phyloP scores from a whole-genome alignment of 2,888 invertebrate species.

The Parnassius apollo region DNA sequence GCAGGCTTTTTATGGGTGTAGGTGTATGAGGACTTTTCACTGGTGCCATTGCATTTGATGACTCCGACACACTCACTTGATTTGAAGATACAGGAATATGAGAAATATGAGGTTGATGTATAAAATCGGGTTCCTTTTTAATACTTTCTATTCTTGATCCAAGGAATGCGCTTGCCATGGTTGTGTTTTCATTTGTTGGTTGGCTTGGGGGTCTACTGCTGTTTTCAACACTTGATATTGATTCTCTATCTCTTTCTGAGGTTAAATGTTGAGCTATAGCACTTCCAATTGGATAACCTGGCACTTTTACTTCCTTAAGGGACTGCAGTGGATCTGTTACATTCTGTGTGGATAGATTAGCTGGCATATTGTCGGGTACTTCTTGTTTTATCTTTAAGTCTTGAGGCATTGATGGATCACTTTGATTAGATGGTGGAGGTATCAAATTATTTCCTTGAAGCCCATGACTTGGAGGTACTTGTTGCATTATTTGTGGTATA shows the following conservation, averaged over 20 bases:
- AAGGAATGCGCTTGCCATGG: conserved; percentile 78
- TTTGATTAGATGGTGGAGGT: conserved; percentile 56
- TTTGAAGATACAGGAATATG: conserved; percentile 79
- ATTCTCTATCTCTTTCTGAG: conserved; percentile 74
- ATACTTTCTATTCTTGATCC: conserved; percentile 86
- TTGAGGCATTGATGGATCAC: conserved; percentile 73
- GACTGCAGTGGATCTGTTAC: conserved; percentile 87
- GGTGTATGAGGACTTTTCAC: conserved; percentile 79
- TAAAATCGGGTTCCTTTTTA: conserved; percentile 87
- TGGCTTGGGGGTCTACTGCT: conserved; percentile 73
- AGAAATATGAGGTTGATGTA: conserved; percentile 74
- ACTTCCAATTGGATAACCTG: conserved; percentile 84
- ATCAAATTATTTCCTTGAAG: conserved; percentile 56
- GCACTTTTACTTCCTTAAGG: conserved; percentile 89
- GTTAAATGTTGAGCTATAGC: conserved; percentile 73
- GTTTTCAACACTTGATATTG: conserved; percentile 72
- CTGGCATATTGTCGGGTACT: conserved; percentile 76
- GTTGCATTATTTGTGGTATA: conserved; percentile 66
- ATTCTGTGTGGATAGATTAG: conserved; percentile 75
- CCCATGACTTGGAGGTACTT: conserved; percentile 61
- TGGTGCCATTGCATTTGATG: conserved; percentile 75
- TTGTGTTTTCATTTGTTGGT: conserved; percentile 71
- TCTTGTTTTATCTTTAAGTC: conserved; percentile 79
- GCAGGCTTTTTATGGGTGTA: conserved; percentile 76
- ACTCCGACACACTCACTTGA: conserved; percentile 67